Evolutionary conservation across 2,888 invertebrate species (phyloP).

Genomic region (Clusia tigrina): DNA sequence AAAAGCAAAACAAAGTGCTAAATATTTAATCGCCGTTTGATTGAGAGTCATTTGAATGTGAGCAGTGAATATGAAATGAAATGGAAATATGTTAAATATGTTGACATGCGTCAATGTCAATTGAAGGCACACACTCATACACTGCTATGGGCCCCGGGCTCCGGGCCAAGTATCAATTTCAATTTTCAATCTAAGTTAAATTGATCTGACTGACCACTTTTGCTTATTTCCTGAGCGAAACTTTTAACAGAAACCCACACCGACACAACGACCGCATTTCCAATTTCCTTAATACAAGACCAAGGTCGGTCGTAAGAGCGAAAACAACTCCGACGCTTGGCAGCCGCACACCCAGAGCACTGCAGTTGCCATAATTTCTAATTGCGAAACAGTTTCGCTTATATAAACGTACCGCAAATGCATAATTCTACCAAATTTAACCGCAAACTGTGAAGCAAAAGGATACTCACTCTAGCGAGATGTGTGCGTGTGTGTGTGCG

Average conservation of each 20-base stretch:
- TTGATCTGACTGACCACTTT: neutral
- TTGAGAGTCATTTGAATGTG: no score
- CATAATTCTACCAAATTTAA: neutral
- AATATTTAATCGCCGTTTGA: no score
- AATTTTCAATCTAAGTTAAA: neutral
- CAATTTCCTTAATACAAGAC: conserved; percentile 22
- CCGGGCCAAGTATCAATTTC: no score
- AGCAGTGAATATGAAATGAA: no score
- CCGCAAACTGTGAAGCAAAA: neutral
- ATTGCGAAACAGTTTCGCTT: neutral
- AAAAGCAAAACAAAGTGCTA: no score
- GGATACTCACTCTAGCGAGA: conserved; percentile 13
- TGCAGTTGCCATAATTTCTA: neutral
- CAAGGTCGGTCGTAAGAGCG: conserved; percentile 9
- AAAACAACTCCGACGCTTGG: neutral
- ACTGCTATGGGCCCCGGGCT: no score
- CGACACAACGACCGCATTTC: conserved; percentile 4
- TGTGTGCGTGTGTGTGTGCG: neutral
- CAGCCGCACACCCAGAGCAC: neutral
- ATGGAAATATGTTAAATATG: no score
- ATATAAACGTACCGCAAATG: neutral
- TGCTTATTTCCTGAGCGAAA: conserved; percentile 1
- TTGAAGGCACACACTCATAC: no score
- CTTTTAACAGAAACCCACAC: no score
- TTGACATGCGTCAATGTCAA: no score